Conservation (phyloP, 2,797 vertebrate genomes). For the Enteromius anoplus region DNA sequence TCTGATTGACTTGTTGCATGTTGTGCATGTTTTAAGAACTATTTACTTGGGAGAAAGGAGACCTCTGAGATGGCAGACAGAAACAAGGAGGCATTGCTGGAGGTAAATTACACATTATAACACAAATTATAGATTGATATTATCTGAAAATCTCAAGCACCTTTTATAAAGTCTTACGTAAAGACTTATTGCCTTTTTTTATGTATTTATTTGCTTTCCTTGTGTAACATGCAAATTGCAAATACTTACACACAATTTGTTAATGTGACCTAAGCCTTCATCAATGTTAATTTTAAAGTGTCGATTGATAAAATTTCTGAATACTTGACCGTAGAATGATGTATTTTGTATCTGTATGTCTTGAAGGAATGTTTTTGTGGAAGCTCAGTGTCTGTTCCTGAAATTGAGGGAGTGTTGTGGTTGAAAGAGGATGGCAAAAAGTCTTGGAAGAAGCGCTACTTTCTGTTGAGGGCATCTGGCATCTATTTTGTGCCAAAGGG, state of each 20-base stretch:
- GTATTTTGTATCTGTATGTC: conserved; percentile 3
- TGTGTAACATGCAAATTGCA: neutral
- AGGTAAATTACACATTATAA: conserved; percentile 75
- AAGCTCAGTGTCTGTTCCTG: conserved; percentile 87
- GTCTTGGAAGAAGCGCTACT: conserved; percentile 91
- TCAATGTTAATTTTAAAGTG: neutral
- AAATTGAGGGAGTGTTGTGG: conserved; percentile 89
- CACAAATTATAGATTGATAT: neutral
- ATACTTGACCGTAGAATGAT: neutral
- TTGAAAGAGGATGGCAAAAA: conserved; percentile 91
- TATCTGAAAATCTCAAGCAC: neutral
- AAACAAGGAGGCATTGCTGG: conserved; percentile 95
- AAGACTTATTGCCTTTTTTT: neutral
- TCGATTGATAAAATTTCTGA: neutral
- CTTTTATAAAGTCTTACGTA: neutral
- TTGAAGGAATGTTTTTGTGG: conserved; percentile 90
- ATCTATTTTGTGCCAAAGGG: conserved; percentile 92
- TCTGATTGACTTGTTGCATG: conserved; percentile 2
- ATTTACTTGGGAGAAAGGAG: conserved; percentile 94
- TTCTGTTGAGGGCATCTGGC: conserved; percentile 87
- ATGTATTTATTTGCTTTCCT: neutral
- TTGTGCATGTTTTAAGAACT: conserved; percentile 80
- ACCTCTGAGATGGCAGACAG: conserved; percentile 96
- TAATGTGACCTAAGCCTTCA: neutral
- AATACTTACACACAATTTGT: neutral